phyloP scores from a whole-genome alignment of 2,888 invertebrate species.

The Diarsia dahlii region DNA sequence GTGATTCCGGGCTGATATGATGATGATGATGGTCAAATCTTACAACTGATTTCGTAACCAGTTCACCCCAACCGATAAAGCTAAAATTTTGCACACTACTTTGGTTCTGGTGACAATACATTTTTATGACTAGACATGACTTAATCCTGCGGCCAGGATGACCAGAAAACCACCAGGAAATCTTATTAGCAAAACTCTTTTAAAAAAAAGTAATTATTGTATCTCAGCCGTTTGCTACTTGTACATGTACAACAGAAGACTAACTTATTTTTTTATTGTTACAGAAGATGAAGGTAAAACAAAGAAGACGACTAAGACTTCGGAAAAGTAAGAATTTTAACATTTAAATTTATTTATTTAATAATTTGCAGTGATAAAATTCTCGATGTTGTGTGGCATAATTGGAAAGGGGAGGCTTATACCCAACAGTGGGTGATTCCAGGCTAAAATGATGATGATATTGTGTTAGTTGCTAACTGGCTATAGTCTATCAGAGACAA shows the following conservation, averaged over 20 bases:
- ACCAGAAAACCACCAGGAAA: background rate
- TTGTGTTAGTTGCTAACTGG: background rate
- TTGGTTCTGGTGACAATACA: too few species aligned
- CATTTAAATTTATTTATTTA: background rate
- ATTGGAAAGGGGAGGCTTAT: too few species aligned
- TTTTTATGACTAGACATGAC: too few species aligned
- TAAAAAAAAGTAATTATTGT: background rate
- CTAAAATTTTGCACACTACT: too few species aligned
- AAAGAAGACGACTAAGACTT: background rate
- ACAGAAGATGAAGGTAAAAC: conserved; percentile 48
- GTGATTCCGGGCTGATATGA: too few species aligned
- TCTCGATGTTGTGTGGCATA: too few species aligned
- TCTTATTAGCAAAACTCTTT: background rate
- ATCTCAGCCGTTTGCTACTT: background rate
- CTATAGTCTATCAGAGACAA: too few species aligned
- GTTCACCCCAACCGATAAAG: too few species aligned
- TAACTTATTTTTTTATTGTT: conserved; percentile 36
- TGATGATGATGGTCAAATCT: too few species aligned
- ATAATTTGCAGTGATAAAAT: background rate
- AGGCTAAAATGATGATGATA: background rate
- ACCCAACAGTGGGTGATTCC: too few species aligned
- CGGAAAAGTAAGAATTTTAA: conserved; percentile 42
- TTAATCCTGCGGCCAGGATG: too few species aligned
- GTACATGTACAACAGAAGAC: background rate
- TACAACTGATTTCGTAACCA: too few species aligned